These are phyloP conservation scores for Cephus spinipes DNA, from an alignment of 2,888 invertebrate species.

Conservation along the genomic window DNA sequence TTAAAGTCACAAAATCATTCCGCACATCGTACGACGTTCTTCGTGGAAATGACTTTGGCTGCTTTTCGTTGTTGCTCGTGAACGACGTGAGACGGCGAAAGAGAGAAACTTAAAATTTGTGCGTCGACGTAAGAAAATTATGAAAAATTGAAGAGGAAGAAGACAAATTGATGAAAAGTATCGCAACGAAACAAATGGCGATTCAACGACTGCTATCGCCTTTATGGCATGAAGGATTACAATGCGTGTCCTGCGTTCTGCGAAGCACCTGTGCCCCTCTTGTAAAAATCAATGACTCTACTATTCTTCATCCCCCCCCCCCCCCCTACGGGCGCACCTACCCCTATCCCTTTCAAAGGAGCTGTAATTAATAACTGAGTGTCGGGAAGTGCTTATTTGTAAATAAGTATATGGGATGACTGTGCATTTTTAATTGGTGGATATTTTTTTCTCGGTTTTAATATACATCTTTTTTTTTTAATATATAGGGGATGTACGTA, in stretches of 20 bases:
- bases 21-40: not conserved
- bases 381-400: not conserved
- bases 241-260: not conserved
- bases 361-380: not conserved
- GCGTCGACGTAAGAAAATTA: constrained; percentile 2
- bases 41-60: not conserved
- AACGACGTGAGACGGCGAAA: not conserved
- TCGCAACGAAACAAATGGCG: not conserved
- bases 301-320: not conserved
- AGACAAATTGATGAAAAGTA: not conserved
- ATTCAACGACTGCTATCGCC: not conserved
- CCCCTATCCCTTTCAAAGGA: not conserved
- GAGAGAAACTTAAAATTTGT: not conserved
- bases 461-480: not conserved
- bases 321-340: not conserved
- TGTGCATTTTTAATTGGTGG: not conserved
- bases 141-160: constrained; percentile 4
- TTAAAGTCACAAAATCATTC: not conserved
- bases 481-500: not conserved
- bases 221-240: not conserved
- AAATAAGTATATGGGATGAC: not conserved
- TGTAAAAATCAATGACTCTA: not conserved
- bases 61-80: not conserved
- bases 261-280: not conserved
- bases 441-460: not conserved